Percentiles rank a stretch among this genome's conserved stretches.
Conservation (phyloP, 2,888 invertebrate genomes). For the Catocala nupta region DNA sequence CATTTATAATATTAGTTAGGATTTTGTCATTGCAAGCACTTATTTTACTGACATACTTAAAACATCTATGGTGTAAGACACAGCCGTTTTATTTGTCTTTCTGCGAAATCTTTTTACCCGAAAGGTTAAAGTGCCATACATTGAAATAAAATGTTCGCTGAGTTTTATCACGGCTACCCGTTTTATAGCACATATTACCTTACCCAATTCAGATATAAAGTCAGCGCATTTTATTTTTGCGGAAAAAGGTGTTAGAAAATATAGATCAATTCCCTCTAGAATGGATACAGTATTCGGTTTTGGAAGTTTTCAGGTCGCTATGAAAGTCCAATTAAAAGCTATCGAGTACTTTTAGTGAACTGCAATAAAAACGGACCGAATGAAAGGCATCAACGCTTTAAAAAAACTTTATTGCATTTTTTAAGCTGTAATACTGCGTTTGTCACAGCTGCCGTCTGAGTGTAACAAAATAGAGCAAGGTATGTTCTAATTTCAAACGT, state of each 20-base stretch:
- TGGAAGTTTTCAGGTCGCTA: slow-evolving; percentile 13
- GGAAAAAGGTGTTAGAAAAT: slow-evolving; percentile 1
- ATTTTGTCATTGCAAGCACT: no score
- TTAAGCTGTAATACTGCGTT: not conserved
- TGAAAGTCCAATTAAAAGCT: slow-evolving; percentile 37
- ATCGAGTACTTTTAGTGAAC: slow-evolving; percentile 14
- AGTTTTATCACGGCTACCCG: not conserved
- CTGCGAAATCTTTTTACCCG: no score
- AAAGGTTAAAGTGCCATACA: no score
- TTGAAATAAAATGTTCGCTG: no score
- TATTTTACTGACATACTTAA: no score
- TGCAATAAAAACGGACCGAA: slow-evolving; percentile 8
- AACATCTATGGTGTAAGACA: no score
- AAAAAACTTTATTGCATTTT: slow-evolving; percentile 6
- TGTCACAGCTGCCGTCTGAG: not conserved
- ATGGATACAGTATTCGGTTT: slow-evolving; percentile 12
- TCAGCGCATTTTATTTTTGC: not conserved
- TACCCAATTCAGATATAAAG: not conserved
- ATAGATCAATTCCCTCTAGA: not conserved
- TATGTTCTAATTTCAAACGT: no score
- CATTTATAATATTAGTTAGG: no score
- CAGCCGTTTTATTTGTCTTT: no score
- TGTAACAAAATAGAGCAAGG: no score
- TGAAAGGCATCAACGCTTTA: slow-evolving; percentile 1
- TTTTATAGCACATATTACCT: not conserved